Percentiles rank a stretch among this genome's conserved stretches.
phyloP scores from a whole-genome alignment of 2,888 invertebrate genomes.

The Caenorhabditis plicata region DNA sequence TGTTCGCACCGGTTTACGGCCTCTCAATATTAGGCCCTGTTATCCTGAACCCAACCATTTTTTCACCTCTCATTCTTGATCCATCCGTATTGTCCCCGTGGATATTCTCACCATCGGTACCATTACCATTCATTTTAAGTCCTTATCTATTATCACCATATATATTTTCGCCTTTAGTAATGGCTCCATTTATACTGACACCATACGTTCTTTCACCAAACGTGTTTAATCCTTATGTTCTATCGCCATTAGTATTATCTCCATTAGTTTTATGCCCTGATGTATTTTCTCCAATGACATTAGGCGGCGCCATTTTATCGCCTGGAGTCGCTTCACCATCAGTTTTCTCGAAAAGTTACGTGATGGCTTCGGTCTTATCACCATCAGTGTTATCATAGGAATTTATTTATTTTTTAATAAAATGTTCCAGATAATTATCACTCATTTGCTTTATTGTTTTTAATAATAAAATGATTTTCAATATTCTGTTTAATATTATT shows the following conservation, averaged over 20 bases:
- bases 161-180: conserved; percentile 38
- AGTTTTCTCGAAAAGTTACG: conserved; percentile 46
- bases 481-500: no score
- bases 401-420: no score
- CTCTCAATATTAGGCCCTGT: conserved; percentile 51
- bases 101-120: conserved; percentile 42
- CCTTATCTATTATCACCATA: conserved; percentile 42
- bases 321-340: conserved; percentile 55
- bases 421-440: no score
- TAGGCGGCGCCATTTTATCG: conserved; percentile 54
- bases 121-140: conserved; percentile 41
- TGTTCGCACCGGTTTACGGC: conserved; percentile 43
- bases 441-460: no score
- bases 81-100: conserved; percentile 48
- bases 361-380: conserved; percentile 54
- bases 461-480: no score
- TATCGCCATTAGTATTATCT: conserved; percentile 47
- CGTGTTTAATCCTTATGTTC: conserved; percentile 54
- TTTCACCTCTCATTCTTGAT: conserved; percentile 55
- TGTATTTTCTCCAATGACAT: conserved; percentile 36
- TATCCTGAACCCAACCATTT: conserved; percentile 53
- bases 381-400: conserved; percentile 48
- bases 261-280: conserved; percentile 31
- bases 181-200: conserved; percentile 53
- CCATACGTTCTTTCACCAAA: conserved; percentile 36